phyloP scores from a whole-genome alignment of 2,113 vertebrate species.

The Podilymbus podiceps region DNA sequence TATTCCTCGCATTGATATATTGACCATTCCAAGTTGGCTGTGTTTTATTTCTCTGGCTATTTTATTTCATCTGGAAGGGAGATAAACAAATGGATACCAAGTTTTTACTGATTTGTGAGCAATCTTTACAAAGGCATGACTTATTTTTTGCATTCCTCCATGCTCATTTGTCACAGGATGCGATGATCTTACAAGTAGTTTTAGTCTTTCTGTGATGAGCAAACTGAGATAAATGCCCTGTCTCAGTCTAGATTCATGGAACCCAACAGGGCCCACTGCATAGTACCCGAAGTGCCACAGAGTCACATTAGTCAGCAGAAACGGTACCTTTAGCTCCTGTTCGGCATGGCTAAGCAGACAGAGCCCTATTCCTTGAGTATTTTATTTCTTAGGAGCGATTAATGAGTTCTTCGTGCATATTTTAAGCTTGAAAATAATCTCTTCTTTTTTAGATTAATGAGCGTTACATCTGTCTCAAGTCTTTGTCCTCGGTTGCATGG shows the following conservation, averaged over 20 bases:
- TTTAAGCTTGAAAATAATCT: neutral
- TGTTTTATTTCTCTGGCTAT: neutral
- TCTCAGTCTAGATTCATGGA: neutral
- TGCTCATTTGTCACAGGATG: neutral
- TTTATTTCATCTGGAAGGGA: neutral
- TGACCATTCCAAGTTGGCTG: neutral
- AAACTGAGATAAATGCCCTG: neutral
- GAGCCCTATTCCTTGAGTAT: neutral
- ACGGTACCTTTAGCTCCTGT: neutral
- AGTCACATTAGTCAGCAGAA: neutral
- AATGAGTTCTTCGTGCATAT: neutral
- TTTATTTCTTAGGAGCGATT: neutral
- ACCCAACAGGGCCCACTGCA: neutral
- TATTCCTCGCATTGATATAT: rapidly evolving
- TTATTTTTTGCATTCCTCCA: neutral
- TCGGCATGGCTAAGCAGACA: neutral
- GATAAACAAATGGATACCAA: neutral
- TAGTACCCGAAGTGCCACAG: neutral
- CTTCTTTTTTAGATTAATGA: neutral
- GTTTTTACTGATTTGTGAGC: neutral
- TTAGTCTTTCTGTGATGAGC: neutral
- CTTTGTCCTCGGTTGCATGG: neutral
- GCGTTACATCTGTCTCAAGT: neutral
- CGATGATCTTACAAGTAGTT: neutral
- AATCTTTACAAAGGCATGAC: neutral